Evolutionary conservation across 2,113 vertebrate genomes (phyloP), one percentile per base, ranked within the genome.

Genomic region (Sciurus niger): DNA sequence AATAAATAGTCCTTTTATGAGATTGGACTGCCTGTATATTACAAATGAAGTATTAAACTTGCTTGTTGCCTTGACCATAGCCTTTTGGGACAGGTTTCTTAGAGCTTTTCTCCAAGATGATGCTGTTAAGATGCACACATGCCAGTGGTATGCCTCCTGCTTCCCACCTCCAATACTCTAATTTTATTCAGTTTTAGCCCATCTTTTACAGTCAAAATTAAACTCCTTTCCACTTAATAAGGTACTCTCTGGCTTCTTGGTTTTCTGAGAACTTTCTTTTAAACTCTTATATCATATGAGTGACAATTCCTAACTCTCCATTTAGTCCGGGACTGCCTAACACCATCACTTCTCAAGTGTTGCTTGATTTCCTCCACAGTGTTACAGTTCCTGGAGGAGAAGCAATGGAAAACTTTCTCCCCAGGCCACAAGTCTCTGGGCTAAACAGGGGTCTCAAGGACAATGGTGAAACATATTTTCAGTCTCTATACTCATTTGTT

Each of bases 181-280:
- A 51, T 76, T 91, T 60, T 77, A 40, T 46, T 78, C 34, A 37
- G 18, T 82, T 63, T 40, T 17, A 76, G 17, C 12, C 14, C 14
- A n/a, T 24, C 17, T 30, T 93, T 80, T 68, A 76, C 3, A 73
- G 77, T 46, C 46, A 90, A 94, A 88, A 16, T 83, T 87, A 55
- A 76, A 84, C 88, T 88, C 24, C 20, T 76, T 85, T 92, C 20
- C 22, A 25, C 13, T 55, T 82, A 79, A 92, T 77, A 77, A 70
- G 79, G 40, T 70, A n/a, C 25, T 84, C 79, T 94, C 78, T 94
- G 46, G 28, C 16, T 14, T 13, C 37, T 72, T 63, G 40, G 28
- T 82, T 96, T n/a, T 76, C 87, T 85, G 60, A 65, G 37, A 91
- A 67, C 80, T 84, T 82, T 80, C 18, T 82, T 93, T 43, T 78